Evolutionary conservation across 2,797 vertebrate species (phyloP).

Genomic region (Tadarida brasiliensis): DNA sequence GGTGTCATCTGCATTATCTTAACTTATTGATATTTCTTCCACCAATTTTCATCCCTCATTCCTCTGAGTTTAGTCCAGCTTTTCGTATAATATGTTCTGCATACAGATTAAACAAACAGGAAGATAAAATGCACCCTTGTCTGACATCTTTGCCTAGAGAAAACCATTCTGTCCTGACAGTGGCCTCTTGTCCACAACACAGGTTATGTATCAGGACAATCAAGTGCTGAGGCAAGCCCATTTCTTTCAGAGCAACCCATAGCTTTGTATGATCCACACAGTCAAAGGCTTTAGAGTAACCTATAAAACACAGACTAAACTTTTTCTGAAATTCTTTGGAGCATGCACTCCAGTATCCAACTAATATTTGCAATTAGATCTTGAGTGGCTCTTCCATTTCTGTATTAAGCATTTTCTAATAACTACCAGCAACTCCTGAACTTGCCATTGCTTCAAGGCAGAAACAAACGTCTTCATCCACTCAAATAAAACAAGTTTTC

Average conservation of each 20-base stretch:
- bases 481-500: slow-evolving; percentile 14
- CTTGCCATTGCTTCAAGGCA: background rate
- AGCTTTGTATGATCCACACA: background rate
- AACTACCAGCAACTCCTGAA: slow-evolving; percentile 46
- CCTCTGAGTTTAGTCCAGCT: background rate
- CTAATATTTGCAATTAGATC: background rate
- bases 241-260: background rate
- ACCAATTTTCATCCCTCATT: background rate
- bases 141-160: background rate
- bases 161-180: background rate
- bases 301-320: background rate
- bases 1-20: background rate
- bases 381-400: background rate
- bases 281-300: background rate
- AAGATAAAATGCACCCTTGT: background rate
- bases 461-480: background rate
- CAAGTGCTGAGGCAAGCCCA: background rate
- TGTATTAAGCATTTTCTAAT: background rate
- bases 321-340: background rate
- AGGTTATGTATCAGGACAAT: background rate
- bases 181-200: background rate
- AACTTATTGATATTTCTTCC: background rate
- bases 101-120: background rate
- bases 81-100: background rate
- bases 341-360: background rate